Conservation (phyloP, 2,797 vertebrate species). For the Protosalanx chinensis region DNA sequence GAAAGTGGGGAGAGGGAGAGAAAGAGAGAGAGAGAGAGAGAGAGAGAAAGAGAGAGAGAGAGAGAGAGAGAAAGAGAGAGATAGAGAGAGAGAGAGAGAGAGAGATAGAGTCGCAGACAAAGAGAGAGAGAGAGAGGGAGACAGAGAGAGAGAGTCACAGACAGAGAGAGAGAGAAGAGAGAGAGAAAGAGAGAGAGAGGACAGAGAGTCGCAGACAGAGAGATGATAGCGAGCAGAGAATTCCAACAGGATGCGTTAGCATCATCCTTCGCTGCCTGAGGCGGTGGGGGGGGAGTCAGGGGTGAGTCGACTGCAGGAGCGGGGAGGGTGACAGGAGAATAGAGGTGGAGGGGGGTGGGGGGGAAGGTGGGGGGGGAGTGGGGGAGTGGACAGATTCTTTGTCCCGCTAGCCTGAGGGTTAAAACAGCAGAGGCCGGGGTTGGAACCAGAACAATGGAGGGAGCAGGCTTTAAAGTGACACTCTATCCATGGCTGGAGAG, state of each 20-base stretch:
- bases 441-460: slow-evolving; percentile 48
- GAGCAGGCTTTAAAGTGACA: slow-evolving; percentile 28
- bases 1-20: not conserved
- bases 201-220: too few relatives aligned
- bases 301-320: not conserved
- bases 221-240: not conserved
- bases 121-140: too few relatives aligned
- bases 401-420: slow-evolving; percentile 46
- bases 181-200: not conserved
- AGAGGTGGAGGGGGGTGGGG: too few relatives aligned
- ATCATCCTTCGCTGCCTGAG: slow-evolving; percentile 24
- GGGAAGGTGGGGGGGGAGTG: not conserved
- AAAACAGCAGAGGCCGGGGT: slow-evolving; percentile 41
- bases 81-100: too few relatives aligned
- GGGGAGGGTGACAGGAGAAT: not conserved
- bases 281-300: not conserved
- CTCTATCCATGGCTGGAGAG: slow-evolving; percentile 18
- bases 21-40: too few relatives aligned
- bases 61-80: too few relatives aligned
- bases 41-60: too few relatives aligned
- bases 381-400: slow-evolving; percentile 33
- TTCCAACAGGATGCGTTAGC: slow-evolving; percentile 27
- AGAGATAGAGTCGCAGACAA: too few relatives aligned
- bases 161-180: not conserved
- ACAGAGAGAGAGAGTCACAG: too few relatives aligned